A percentile compares a stretch with the other conserved stretches of the same genome.
Conservation (phyloP, 2,113 vertebrate species). For the Meleagris gallopavo region DNA sequence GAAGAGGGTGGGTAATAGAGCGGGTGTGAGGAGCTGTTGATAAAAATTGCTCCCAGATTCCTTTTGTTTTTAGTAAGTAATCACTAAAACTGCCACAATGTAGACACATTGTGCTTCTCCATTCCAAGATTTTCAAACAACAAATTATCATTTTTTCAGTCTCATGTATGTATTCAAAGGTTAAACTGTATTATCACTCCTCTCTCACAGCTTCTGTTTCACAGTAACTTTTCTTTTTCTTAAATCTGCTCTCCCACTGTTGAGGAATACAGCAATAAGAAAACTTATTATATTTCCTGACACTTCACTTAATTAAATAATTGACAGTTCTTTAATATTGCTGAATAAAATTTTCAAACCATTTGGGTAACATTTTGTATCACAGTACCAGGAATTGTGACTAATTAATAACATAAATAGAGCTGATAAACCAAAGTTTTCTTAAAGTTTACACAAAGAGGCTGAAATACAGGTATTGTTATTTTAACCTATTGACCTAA, state of each 20-base stretch:
- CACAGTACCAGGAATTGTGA: background rate
- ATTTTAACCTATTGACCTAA: background rate
- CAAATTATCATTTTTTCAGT: background rate
- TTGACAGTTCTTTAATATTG: background rate
- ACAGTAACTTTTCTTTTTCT: background rate
- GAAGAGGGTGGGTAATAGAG: background rate
- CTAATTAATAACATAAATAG: background rate
- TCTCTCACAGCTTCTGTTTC: background rate
- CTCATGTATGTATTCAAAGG: background rate
- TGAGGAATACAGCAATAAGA: background rate
- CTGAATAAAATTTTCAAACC: background rate
- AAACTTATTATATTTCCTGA: background rate
- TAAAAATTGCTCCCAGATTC: too few species aligned
- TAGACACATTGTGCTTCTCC: background rate
- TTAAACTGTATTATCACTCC: background rate
- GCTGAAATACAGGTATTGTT: background rate
- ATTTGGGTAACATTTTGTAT: background rate
- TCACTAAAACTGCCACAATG: background rate
- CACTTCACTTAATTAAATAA: background rate
- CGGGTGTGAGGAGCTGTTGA: fast-evolving
- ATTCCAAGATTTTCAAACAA: background rate
- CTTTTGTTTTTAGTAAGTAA: background rate
- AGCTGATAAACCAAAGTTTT: background rate
- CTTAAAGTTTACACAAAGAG: background rate
- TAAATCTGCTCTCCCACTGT: background rate